Conservation (phyloP, 2,797 vertebrate genomes). For the Cuculus canorus region DNA sequence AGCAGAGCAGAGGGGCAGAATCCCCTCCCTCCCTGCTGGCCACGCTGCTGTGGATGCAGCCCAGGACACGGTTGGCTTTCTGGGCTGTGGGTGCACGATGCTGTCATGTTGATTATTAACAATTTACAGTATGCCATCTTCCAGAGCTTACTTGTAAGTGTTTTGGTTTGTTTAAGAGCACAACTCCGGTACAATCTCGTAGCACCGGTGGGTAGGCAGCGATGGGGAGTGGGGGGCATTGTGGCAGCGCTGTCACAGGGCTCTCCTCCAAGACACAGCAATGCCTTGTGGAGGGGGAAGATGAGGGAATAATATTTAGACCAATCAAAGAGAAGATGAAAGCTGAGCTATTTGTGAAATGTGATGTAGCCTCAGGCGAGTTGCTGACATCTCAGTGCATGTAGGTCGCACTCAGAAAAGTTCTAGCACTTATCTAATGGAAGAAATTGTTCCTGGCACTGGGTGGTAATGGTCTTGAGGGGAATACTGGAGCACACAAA, state of each 20-base stretch:
- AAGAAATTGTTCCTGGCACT: not conserved
- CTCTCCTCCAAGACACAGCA: fast-evolving
- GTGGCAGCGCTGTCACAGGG: not conserved
- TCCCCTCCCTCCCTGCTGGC: too few species aligned
- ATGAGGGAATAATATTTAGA: not conserved
- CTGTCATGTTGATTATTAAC: too few species aligned
- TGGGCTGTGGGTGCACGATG: too few species aligned
- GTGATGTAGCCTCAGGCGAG: not conserved
- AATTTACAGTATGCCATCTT: not conserved
- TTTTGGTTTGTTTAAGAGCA: not conserved
- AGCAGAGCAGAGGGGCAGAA: too few species aligned
- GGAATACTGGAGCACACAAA: not conserved
- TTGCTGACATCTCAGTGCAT: not conserved
- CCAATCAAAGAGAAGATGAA: not conserved
- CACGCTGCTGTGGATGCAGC: too few species aligned
- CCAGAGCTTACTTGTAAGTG: not conserved
- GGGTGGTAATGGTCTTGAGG: not conserved
- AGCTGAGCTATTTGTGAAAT: not conserved
- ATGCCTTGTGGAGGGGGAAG: not conserved
- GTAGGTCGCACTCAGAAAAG: not conserved
- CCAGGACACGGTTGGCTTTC: too few species aligned
- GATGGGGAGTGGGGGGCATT: fast-evolving
- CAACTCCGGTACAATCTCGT: fast-evolving
- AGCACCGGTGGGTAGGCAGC: not conserved
- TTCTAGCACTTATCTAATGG: not conserved